Percentiles rank a stretch among this genome's conserved stretches.
Evolutionary conservation across 2,113 vertebrate species (phyloP).

Genomic region (Caranx ignobilis): DNA sequence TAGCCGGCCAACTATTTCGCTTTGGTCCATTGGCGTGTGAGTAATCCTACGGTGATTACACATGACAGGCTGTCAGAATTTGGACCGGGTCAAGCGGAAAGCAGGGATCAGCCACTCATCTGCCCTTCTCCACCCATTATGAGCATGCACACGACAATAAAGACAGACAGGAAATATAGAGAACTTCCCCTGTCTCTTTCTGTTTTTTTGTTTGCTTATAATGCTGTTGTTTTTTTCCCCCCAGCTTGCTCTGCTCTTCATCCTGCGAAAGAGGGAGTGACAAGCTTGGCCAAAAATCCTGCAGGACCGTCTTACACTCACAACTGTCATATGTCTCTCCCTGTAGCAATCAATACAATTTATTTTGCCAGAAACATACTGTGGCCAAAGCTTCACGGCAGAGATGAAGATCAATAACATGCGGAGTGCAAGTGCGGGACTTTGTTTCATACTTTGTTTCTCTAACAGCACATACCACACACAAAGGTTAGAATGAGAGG

Average conservation of each 20-base stretch:
- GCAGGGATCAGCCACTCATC: slow-evolving; percentile 82
- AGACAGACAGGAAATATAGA: slow-evolving; percentile 43
- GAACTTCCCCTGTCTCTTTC: background rate
- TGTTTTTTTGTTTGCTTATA: background rate
- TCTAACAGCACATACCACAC: background rate
- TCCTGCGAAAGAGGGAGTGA: background rate
- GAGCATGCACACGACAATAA: slow-evolving; percentile 38
- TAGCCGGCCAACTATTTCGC: slow-evolving; percentile 55
- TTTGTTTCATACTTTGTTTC: slow-evolving; percentile 6
- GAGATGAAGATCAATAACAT: background rate
- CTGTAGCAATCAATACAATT: background rate
- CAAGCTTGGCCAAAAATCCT: background rate
- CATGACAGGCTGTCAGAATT: slow-evolving; percentile 89
- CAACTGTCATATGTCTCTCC: background rate
- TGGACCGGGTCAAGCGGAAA: slow-evolving; percentile 86
- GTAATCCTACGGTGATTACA: slow-evolving; percentile 81
- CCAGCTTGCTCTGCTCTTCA: background rate
- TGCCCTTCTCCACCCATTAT: slow-evolving; percentile 62
- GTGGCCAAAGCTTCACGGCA: background rate
- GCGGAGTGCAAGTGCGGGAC: background rate
- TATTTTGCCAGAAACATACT: background rate
- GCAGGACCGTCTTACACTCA: background rate
- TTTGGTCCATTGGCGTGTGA: slow-evolving; percentile 70
- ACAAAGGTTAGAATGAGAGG: background rate
- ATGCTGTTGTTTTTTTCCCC: background rate